Base-by-base conservation (phyloP, 2,888 invertebrate species). In the Hemithea aestivaria region DNA sequence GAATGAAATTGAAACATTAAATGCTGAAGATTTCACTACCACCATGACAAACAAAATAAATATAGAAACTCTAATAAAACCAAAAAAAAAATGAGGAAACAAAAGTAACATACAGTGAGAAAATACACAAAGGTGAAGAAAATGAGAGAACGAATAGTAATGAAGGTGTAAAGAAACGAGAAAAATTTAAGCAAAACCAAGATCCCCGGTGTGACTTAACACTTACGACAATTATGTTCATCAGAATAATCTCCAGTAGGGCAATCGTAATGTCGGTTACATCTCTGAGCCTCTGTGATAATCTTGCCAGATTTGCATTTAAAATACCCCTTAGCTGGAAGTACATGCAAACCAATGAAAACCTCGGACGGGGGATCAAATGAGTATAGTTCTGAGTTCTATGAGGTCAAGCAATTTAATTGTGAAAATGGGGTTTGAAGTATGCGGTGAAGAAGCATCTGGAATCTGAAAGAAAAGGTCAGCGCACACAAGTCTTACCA, bases 221-320 rank as follows among this genome's bases (percentile, higher is more conserved):
- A 92, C 92, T 92, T 92, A 92, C 92, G 90, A 89, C 94, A 94
- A 68, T 90, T 88, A 58, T 89, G 88, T 81, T 94, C 94, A 72
- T 95, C 94, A 23, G 93, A 91, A 68, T 90, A 88, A 85, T 95
- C 94, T 42, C 73, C 81, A 22, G 41, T 48, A 55, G 78, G 75
- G 72, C 94, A 94, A 84, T 94, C 93, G 57, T 88, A 87, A 40
- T 77, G 79, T 32, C 89, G 88, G 78, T 93, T 90, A 76, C 93
- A 93, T 65, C 88, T 82, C 67, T 82, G 79, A 53, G 71, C 69
- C 52, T 79, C 70, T 21, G 87, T 76, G 63, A 92, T 89, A 63
- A 90, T 88, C 66, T 85, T 87, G 58, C 91, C 91, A 63, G 82
- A 87, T 58, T 89, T 88, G 87, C 96, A 96, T 71, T 82, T 89